Percentiles rank a stretch among this genome's conserved stretches.
Conservation (phyloP, 2,113 vertebrate species). For the Platichthys flesus region DNA sequence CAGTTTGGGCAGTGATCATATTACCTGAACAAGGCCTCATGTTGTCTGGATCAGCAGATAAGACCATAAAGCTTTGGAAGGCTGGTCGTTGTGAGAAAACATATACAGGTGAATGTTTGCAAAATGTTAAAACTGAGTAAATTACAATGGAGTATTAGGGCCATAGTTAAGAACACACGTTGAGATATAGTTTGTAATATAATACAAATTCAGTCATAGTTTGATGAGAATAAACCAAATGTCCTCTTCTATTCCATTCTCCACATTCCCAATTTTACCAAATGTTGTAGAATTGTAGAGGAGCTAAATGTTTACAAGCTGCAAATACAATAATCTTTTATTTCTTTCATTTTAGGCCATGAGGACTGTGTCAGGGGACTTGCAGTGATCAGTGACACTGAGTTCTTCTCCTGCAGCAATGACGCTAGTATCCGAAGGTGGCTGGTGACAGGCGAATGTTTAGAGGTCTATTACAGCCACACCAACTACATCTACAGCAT, state of each 20-base stretch:
- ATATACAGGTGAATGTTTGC: constrained; percentile 85
- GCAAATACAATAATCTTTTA: not conserved
- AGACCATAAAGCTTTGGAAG: constrained; percentile 98
- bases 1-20: constrained; percentile 96
- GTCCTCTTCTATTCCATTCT: no score
- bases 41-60: constrained; percentile 97
- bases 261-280: no score
- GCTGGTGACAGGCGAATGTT: constrained; percentile 93
- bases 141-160: not conserved
- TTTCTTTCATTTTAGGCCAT: constrained; percentile 85
- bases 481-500: constrained; percentile 98
- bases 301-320: not conserved
- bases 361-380: constrained; percentile 97
- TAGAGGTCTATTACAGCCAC: constrained; percentile 93
- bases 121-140: not conserved
- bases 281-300: no score
- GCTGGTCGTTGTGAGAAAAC: constrained; percentile 95
- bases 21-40: constrained; percentile 96
- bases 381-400: constrained; percentile 89
- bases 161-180: no score
- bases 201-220: no score
- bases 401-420: constrained; percentile 98
- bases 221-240: no score
- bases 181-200: no score
- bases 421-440: constrained; percentile 93